Evolutionary conservation across 1,140 invertebrate species (phyloP).

Genomic region (Lasioglossum baleicum): DNA sequence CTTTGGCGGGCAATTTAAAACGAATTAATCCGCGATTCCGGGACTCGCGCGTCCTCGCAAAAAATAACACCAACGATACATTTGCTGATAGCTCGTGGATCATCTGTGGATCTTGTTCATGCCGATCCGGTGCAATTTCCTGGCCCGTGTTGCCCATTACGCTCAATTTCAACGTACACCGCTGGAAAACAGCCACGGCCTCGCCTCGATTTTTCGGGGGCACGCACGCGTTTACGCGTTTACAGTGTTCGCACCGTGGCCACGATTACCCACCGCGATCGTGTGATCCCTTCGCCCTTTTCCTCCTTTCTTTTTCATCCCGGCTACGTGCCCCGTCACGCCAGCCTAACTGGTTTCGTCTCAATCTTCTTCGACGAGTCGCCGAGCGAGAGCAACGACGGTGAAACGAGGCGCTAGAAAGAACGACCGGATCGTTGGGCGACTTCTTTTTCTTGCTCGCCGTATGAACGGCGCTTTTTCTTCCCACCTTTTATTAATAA

Average conservation of each 20-base stretch:
- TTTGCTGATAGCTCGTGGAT: not conserved
- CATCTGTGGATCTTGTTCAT: not conserved
- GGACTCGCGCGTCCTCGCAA: not conserved
- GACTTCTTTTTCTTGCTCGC: too few relatives aligned
- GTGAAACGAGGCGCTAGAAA: too few relatives aligned
- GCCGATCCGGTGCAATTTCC: conserved; percentile 19
- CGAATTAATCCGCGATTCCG: not conserved
- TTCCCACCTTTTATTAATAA: too few relatives aligned
- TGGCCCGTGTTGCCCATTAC: not conserved
- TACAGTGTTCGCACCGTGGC: conserved; percentile 43
- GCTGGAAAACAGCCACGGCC: conserved; percentile 5
- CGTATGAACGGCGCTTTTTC: too few relatives aligned
- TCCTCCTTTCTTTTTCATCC: conserved; percentile 4
- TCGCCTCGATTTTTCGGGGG: not conserved
- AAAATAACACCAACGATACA: conserved; percentile 20
- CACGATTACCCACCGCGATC: conserved; percentile 37
- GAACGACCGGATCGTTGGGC: too few relatives aligned
- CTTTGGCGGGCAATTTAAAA: not conserved
- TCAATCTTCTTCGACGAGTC: conserved; percentile 70
- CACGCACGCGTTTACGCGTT: conserved; percentile 35
- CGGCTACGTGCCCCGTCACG: conserved; percentile 42
- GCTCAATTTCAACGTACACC: conserved; percentile 12
- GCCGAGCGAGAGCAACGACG: too few relatives aligned
- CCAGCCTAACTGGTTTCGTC: conserved; percentile 60
- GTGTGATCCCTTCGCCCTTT: not conserved